These are phyloP conservation scores for Scolopax mira DNA, from an alignment of 2,113 vertebrate genomes.

Conservation along the genomic window DNA sequence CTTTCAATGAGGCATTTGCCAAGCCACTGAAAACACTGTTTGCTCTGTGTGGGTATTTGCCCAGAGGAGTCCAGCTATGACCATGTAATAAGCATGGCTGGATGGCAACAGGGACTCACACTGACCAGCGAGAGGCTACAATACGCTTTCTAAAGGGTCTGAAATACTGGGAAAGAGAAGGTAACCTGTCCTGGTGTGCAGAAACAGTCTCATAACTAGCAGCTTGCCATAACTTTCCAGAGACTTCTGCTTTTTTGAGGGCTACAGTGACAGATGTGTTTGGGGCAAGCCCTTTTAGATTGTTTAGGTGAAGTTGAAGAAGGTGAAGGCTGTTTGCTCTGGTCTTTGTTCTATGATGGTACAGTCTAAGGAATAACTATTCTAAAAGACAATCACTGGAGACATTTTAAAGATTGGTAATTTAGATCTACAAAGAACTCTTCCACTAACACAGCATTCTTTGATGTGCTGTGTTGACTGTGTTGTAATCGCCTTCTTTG, in stretches of 20 bases:
- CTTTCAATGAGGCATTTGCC: conserved; percentile 26
- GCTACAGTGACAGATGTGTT: neutral
- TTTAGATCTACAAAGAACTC: neutral
- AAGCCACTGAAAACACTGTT: neutral
- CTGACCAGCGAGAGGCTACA: neutral
- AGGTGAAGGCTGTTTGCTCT: neutral
- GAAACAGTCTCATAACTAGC: neutral
- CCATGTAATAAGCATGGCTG: neutral
- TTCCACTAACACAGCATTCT: neutral
- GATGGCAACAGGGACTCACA: neutral
- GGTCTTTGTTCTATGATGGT: neutral
- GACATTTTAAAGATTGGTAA: neutral
- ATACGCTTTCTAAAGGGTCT: neutral
- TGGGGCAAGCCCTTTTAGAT: neutral
- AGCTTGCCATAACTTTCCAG: neutral
- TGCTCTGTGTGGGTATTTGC: neutral
- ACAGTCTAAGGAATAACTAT: neutral
- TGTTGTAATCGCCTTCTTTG: neutral
- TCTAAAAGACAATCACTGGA: neutral
- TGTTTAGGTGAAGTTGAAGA: neutral
- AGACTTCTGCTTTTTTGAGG: neutral
- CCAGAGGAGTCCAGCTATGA: neutral
- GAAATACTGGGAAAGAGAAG: neutral
- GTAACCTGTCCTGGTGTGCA: neutral
- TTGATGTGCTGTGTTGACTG: neutral